These are phyloP conservation scores for Nematopogon swammerdamellus DNA, from an alignment of 2,888 invertebrate genomes.

Conservation along the genomic window DNA sequence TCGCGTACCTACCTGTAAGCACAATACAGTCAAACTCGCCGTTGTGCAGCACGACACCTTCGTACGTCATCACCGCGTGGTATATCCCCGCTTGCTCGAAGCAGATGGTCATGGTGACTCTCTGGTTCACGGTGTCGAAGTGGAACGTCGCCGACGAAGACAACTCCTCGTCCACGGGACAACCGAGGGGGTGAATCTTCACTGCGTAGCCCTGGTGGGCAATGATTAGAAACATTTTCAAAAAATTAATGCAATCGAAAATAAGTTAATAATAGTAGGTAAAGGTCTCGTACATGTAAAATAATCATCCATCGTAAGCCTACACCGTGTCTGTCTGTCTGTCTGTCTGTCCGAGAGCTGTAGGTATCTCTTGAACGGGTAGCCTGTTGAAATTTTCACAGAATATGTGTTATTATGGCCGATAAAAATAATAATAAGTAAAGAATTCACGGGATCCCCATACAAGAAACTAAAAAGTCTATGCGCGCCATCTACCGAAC, in stretches of 20 bases:
- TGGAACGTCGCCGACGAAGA: constrained; percentile 59
- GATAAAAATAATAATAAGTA: too few species aligned
- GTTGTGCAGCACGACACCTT: constrained; percentile 73
- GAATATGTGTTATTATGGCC: too few species aligned
- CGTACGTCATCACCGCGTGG: constrained; percentile 75
- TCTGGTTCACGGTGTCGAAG: constrained; percentile 76
- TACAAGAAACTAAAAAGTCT: too few species aligned
- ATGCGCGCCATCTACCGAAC: too few species aligned
- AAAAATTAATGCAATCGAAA: neutral
- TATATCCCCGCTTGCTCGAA: constrained; percentile 80
- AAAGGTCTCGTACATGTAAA: neutral
- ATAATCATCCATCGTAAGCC: constrained; percentile 10
- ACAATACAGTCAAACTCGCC: constrained; percentile 92
- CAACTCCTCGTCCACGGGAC: constrained; percentile 48
- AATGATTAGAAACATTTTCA: neutral
- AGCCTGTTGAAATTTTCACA: too few species aligned
- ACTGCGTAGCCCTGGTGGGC: constrained; percentile 61
- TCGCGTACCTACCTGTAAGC: constrained; percentile 80
- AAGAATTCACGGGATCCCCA: too few species aligned
- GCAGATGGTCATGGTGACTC: constrained; percentile 72
- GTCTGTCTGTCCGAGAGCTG: too few species aligned
- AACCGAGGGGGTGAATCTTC: constrained; percentile 59
- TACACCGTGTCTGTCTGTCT: too few species aligned
- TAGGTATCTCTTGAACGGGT: too few species aligned
- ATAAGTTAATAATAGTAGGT: constrained; percentile 1